phyloP scores from a whole-genome alignment of 1,140 invertebrate species.

The Hyles vespertilio region DNA sequence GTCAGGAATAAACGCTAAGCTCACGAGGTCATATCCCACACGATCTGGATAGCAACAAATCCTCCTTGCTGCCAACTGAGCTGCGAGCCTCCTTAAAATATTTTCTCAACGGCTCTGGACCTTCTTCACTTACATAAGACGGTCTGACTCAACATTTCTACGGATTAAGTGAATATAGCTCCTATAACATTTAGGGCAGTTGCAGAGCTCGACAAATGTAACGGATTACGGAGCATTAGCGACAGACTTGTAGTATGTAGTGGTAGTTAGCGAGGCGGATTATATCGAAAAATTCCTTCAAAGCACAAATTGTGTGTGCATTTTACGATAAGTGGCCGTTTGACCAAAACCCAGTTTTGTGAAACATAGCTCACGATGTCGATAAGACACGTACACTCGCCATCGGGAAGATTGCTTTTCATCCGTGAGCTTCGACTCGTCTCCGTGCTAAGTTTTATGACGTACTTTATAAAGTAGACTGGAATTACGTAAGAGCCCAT shows the following conservation, averaged over 20 bases:
- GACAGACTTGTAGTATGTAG: not conserved
- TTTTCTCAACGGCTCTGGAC: too few species aligned
- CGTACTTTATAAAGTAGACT: not conserved
- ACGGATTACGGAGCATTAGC: not conserved
- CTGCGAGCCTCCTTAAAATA: too few species aligned
- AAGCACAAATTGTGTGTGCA: conserved; percentile 17
- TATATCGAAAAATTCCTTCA: not conserved
- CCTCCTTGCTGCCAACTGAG: too few species aligned
- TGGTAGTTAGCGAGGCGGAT: conserved; percentile 1
- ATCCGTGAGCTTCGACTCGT: conserved; percentile 25
- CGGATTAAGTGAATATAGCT: too few species aligned
- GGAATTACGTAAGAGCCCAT: too few species aligned
- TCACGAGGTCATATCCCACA: too few species aligned
- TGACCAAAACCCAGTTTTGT: conserved; percentile 24
- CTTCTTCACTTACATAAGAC: too few species aligned
- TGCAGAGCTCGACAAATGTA: too few species aligned
- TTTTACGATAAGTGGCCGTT: conserved; percentile 33
- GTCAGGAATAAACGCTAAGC: too few species aligned
- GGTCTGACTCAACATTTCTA: too few species aligned
- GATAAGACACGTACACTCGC: conserved; percentile 47
- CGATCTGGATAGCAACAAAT: too few species aligned
- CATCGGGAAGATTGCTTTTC: conserved; percentile 45
- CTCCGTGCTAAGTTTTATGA: conserved; percentile 12
- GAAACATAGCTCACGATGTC: conserved; percentile 28
- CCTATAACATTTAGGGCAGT: too few species aligned